These are phyloP conservation scores for Typhlichthys eigenmanni DNA, from an alignment of 2,797 vertebrate species.

Conservation along the genomic window DNA sequence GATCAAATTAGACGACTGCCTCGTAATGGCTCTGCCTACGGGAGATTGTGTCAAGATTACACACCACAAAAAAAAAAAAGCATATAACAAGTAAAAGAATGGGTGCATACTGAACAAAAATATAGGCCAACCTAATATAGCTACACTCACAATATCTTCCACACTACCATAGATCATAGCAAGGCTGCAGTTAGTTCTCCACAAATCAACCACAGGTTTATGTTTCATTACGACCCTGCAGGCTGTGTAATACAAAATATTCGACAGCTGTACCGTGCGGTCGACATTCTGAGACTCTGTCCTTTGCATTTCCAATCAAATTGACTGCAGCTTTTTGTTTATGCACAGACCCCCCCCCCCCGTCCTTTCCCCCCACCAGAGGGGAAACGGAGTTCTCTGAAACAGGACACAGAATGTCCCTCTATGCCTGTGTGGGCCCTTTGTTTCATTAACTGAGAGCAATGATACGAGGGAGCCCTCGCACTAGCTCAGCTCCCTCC, in stretches of 20 bases:
- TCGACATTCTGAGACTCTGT: no score
- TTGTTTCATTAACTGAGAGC: slow-evolving; percentile 29
- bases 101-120: neutral
- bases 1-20: neutral
- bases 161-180: no score
- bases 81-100: neutral
- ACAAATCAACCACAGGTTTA: no score
- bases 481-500: slow-evolving; percentile 5
- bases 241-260: no score
- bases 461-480: neutral
- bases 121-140: neutral
- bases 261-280: no score
- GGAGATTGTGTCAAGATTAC: neutral
- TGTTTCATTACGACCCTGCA: no score
- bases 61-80: neutral
- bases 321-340: no score
- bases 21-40: neutral
- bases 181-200: no score
- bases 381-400: slow-evolving; percentile 2
- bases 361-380: neutral
- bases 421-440: neutral
- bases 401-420: neutral
- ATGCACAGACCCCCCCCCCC: no score
- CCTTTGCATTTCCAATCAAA: no score
- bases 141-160: no score